Evolutionary conservation across 2,113 vertebrate species (phyloP), one percentile per base, ranked within the genome.

Genomic region (Grammomys surdaster): DNA sequence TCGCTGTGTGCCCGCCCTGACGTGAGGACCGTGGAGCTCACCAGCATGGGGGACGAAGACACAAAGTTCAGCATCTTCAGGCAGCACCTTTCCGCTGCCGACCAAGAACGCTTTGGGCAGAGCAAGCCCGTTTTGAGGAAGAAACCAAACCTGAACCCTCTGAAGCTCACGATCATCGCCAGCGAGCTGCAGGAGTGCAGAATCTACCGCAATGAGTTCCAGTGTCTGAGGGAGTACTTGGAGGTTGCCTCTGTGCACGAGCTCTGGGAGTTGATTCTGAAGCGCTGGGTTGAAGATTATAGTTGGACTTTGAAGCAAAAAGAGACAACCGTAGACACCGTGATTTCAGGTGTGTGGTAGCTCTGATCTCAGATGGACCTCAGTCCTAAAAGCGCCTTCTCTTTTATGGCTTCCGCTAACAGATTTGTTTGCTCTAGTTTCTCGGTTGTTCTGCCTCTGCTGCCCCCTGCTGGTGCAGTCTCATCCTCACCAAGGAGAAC

Each of bases 241-340:
- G 95, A 97, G 8, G 36, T 65, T 4, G 36, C 78, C 28, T 98
- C 98, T 0, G 4, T 93, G 82, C 94, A 90, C 84, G 98, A 98
- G 76, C 89, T 98, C 9, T 98, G 97, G 43, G 85, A 96, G 54
- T 65, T 97, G 16, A 95, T 98, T 85, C 85, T 98, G 88, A 13
- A 88, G 60, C 36, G 65, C 78, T 98, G 97, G 96, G 76, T 96
- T 56, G 97, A 98, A 94, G 97, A 93, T 95, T 98, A 97, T 33
- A 96, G 93, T 75, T 97, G 84, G 97, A 94, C 96, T 96, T 63
- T 4, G 51, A 95, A 54, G 69, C 9, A 28, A 70, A 75, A 92
- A 95, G 5, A 70, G 84, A 36, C 69, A 93, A 77, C 70, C 77
- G 78, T 56, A 40, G 58, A 60, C 36, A n/a, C 58, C 19, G 51